Evolutionary conservation across 1,140 invertebrate genomes (phyloP), one percentile per base, ranked within the genome.

Genomic region (Palaemon carinicauda): DNA sequence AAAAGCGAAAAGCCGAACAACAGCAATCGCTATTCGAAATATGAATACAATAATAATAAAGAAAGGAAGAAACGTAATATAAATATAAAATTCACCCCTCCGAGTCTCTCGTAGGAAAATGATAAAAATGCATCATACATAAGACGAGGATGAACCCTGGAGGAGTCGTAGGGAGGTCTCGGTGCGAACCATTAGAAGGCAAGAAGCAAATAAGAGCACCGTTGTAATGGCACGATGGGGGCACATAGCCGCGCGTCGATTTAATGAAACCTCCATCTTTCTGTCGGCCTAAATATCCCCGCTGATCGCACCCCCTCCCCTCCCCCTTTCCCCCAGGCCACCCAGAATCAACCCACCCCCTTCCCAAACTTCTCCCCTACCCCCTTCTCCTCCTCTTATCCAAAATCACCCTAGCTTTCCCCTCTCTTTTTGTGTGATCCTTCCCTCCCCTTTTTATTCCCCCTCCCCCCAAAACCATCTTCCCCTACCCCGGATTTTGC

Each of bases 221-320:
- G 83, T 31, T 54, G 75, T 79, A 86, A 86, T 33, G 83, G 77
- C 56, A 52, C 83, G 77, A 15, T 53, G 60, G 83, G 83, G 83
- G 19, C 41, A 80, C 83, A 80, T 86, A 73, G 78, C 77, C 56
- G 52, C 15, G 27, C 75, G 83, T 52, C 83, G 83, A 86, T 86
- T 86, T 86, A 86, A 86, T 86, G 83, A 86, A 86, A 86, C 83
- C 50, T 86, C 41, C 77, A 86, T 86, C 83, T 86, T 86, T 53
- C 83, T 86, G 83, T 80, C 83, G 31, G 77, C 54, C 69, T 86
- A 86, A 86, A 86, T 79, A 80, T 86, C 83, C 77, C 31, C 83
- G 29, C 27, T 33, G 12, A 12, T 80, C 29, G 54, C 52, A 29
- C 24, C n/a, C 31, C 56, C 12, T 24, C 41, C 50, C 51, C 74